These are phyloP conservation scores for Ferdinandea cuprea DNA, from an alignment of 2,888 invertebrate genomes.

Conservation along the genomic window DNA sequence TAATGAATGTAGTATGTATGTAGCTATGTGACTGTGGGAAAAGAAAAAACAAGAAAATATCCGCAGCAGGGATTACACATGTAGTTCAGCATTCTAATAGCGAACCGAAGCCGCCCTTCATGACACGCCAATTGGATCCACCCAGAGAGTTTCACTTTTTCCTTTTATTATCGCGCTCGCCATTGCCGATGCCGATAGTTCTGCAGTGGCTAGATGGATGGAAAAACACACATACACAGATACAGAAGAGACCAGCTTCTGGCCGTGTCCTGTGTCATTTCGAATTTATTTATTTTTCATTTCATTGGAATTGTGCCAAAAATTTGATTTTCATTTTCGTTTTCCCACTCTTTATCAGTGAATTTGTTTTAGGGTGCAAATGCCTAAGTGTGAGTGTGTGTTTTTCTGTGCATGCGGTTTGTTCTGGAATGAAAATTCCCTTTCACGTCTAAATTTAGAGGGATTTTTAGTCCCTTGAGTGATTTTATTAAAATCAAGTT, in stretches of 20 bases:
- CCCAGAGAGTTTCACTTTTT: constrained; percentile 61
- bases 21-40: neutral
- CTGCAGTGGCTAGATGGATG: constrained; percentile 13
- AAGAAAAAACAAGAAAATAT: constrained; percentile 22
- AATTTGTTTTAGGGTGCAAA: neutral
- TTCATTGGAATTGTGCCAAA: constrained; percentile 68
- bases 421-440: constrained; percentile 57
- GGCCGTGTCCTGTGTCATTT: constrained; percentile 63
- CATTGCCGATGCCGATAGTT: constrained; percentile 16
- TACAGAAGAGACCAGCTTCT: constrained; percentile 30
- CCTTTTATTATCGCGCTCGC: constrained; percentile 11
- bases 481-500: constrained; percentile 66
- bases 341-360: constrained; percentile 41
- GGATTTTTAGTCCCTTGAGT: constrained; percentile 38
- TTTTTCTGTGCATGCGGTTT: neutral
- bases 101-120: neutral
- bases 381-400: neutral
- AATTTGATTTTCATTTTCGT: constrained; percentile 70
- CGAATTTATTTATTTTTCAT: constrained; percentile 23
- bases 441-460: constrained; percentile 60
- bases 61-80: constrained; percentile 64
- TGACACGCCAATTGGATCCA: constrained; percentile 2
- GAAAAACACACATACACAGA: too few relatives aligned
- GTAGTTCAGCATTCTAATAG: constrained; percentile 65
- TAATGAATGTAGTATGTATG: constrained; percentile 11